Conservation (phyloP, 2,888 invertebrate species). For the Hyposoter dolosus region DNA sequence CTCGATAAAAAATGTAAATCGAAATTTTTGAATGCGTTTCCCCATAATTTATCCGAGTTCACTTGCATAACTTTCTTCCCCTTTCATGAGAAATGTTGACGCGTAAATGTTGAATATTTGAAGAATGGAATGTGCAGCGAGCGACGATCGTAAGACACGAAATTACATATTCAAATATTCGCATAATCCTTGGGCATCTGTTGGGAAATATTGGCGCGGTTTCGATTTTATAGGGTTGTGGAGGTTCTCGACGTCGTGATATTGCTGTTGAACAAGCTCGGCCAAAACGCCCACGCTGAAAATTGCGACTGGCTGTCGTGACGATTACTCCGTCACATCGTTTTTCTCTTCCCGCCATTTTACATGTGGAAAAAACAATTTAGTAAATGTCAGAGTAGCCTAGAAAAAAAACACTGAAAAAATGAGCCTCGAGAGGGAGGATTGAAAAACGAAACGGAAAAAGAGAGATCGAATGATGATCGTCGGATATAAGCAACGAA, state of each 20-base stretch:
- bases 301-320: background rate
- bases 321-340: conserved; percentile 24
- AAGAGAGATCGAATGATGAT: conserved; percentile 8
- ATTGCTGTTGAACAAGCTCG: conserved; percentile 43
- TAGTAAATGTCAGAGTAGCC: background rate
- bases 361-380: background rate
- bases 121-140: conserved; percentile 14
- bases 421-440: background rate
- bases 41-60: background rate
- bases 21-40: background rate
- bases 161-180: conserved; percentile 66
- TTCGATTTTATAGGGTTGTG: conserved; percentile 32
- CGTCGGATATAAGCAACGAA: background rate
- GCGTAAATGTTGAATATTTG: conserved; percentile 22
- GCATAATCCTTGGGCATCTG: conserved; percentile 63
- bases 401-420: background rate
- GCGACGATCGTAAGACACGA: conserved; percentile 26
- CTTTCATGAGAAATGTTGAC: background rate
- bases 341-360: conserved; percentile 31
- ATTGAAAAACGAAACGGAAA: background rate
- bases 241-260: background rate
- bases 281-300: conserved; percentile 70
- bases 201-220: conserved; percentile 35
- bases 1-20: background rate
- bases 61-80: background rate